Conservation (phyloP, 1,140 invertebrate species). For the Zaprionus vittiger region DNA sequence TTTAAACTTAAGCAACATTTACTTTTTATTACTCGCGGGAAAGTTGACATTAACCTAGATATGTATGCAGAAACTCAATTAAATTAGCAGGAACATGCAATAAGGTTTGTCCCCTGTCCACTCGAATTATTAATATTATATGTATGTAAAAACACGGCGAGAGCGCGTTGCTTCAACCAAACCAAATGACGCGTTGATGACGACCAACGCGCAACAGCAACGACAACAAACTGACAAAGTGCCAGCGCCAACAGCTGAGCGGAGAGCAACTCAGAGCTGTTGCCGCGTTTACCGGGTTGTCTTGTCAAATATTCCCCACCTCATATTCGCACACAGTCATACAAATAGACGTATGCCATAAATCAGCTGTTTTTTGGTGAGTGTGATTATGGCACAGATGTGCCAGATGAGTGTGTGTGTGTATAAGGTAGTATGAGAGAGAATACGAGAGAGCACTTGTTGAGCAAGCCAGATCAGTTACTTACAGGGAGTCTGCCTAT, state of each 20-base stretch:
- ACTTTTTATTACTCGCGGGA: background rate
- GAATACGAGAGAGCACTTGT: slow-evolving; percentile 36
- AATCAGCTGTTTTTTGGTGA: slow-evolving; percentile 52
- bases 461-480: slow-evolving; percentile 36
- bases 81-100: slow-evolving; percentile 8
- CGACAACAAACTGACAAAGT: slow-evolving; percentile 57
- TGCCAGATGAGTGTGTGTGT: background rate
- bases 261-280: slow-evolving; percentile 12
- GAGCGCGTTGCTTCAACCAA: slow-evolving; percentile 12
- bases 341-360: background rate
- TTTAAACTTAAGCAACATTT: background rate
- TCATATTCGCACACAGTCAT: background rate
- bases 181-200: slow-evolving; percentile 5
- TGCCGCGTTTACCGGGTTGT: slow-evolving; percentile 35
- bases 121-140: slow-evolving; percentile 42
- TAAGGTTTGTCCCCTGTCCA: slow-evolving; percentile 11
- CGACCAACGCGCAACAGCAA: slow-evolving; percentile 43
- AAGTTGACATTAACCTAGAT: slow-evolving; percentile 1
- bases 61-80: background rate
- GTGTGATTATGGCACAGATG: slow-evolving; percentile 6
- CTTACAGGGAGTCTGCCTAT: slow-evolving; percentile 3
- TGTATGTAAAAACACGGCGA: slow-evolving; percentile 26
- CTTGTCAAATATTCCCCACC: slow-evolving; percentile 7
- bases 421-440: background rate
- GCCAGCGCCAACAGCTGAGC: slow-evolving; percentile 36